Conservation (phyloP, 2,113 vertebrate species). For the Poecilia latipinna region DNA sequence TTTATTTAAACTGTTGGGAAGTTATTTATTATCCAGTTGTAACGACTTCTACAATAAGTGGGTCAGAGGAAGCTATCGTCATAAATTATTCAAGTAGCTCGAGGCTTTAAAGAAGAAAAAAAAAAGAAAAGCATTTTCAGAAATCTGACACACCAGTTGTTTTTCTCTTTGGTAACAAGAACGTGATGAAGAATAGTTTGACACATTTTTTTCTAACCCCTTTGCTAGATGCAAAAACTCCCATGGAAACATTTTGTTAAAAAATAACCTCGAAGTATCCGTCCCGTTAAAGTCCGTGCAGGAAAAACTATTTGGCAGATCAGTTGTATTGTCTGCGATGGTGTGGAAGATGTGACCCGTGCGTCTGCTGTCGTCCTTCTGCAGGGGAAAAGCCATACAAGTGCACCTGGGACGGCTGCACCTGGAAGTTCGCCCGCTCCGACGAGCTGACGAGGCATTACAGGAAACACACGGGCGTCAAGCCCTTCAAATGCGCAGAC, state of each 20-base stretch:
- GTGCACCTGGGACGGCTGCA: constrained; percentile 99
- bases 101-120: background rate
- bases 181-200: too few species aligned
- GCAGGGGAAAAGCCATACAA: constrained; percentile 99
- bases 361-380: constrained; percentile 50
- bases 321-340: too few species aligned
- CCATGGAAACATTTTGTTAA: background rate
- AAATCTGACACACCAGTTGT: too few species aligned
- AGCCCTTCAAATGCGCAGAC: constrained; percentile 99
- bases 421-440: constrained; percentile 99
- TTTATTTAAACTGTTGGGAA: too few species aligned
- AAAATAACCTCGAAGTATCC: background rate
- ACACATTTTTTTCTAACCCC: too few species aligned
- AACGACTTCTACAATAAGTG: background rate
- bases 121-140: too few species aligned
- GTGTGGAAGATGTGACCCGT: background rate
- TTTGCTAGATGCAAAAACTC: too few species aligned
- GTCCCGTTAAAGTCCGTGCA: too few species aligned
- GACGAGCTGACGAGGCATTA: constrained; percentile 99
- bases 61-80: background rate
- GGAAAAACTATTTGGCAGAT: too few species aligned
- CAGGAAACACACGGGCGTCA: constrained; percentile 99
- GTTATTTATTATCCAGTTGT: background rate
- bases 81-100: background rate
- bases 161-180: background rate